These are phyloP conservation scores for Limanda limanda DNA, from an alignment of 2,113 vertebrate genomes.

Conservation along the genomic window DNA sequence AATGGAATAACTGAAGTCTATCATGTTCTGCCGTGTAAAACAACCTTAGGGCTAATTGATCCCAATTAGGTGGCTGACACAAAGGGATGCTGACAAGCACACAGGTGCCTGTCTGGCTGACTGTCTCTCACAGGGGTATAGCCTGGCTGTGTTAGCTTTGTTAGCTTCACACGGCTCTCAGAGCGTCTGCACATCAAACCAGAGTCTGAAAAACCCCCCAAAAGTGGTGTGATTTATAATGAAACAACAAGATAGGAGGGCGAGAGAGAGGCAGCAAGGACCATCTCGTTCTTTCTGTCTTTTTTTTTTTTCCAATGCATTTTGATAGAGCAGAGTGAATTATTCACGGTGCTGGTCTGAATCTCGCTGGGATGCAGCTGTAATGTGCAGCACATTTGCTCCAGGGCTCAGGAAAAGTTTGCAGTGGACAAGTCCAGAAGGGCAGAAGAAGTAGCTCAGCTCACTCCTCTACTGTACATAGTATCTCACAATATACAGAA, in stretches of 20 bases:
- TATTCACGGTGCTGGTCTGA: slow-evolving; percentile 59
- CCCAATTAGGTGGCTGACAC: slow-evolving; percentile 76
- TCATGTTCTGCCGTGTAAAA: slow-evolving; percentile 78
- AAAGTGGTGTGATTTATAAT: slow-evolving; percentile 50
- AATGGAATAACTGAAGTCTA: slow-evolving; percentile 73
- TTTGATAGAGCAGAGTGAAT: slow-evolving; percentile 65
- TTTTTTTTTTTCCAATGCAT: slow-evolving; percentile 22
- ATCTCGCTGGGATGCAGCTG: slow-evolving; percentile 48
- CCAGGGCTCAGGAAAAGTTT: slow-evolving; percentile 56
- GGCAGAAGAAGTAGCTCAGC: slow-evolving; percentile 11
- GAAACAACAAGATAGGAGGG: slow-evolving; percentile 35
- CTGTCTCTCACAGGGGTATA: slow-evolving; percentile 48
- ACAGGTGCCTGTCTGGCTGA: slow-evolving; percentile 62
- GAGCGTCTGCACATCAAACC: slow-evolving; percentile 45
- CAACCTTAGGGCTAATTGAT: slow-evolving; percentile 80
- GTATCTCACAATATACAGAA: not conserved
- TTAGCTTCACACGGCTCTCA: slow-evolving; percentile 32
- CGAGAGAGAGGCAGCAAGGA: slow-evolving; percentile 14
- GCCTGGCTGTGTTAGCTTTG: slow-evolving; percentile 51
- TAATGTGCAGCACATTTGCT: slow-evolving; percentile 52
- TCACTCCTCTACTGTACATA: not conserved
- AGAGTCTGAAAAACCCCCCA: not conserved
- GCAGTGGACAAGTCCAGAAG: slow-evolving; percentile 21
- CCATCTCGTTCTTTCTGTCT: slow-evolving; percentile 6
- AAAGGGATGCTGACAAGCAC: slow-evolving; percentile 67